Percentiles rank a stretch among this genome's conserved stretches.
Conservation (phyloP, 2,797 vertebrate species). For the Nannoperca australis region DNA sequence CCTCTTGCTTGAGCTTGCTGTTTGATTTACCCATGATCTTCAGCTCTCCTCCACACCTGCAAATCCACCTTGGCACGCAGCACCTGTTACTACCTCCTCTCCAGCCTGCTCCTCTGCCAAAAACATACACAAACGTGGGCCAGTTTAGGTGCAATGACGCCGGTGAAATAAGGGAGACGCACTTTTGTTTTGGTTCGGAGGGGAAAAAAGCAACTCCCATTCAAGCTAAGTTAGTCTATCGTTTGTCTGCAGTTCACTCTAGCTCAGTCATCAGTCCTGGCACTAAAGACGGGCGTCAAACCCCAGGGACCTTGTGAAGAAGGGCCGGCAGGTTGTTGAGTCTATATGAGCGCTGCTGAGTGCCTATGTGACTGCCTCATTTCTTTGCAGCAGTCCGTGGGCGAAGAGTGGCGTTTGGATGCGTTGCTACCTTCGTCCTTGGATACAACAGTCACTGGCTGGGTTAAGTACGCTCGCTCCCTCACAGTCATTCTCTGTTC, state of each 20-base stretch:
- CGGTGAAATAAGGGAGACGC: conserved; percentile 19
- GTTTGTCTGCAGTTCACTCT: conserved; percentile 39
- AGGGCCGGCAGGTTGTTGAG: conserved; percentile 53
- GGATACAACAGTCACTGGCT: conserved; percentile 87
- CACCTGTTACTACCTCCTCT: conserved; percentile 75
- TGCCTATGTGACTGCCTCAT: conserved; percentile 59
- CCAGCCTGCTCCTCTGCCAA: conserved; percentile 72
- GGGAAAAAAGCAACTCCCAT: conserved; percentile 40
- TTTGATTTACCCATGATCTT: conserved; percentile 96
- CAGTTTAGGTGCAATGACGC: conserved; percentile 55
- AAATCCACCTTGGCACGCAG: conserved; percentile 71
- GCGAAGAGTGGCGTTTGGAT: conserved; percentile 71
- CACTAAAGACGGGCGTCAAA: conserved; percentile 59
- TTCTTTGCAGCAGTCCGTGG: conserved; percentile 72
- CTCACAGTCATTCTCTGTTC: conserved; percentile 79
- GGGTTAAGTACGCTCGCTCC: conserved; percentile 75
- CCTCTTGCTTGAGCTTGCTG: conserved; percentile 98
- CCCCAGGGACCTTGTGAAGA: conserved; percentile 55
- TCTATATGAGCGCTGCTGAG: conserved; percentile 56
- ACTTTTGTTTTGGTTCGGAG: conserved; percentile 28
- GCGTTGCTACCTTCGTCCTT: conserved; percentile 87
- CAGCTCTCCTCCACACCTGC: conserved; percentile 69
- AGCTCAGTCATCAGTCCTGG: conserved; percentile 61
- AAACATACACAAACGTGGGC: conserved; percentile 69
- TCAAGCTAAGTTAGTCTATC: conserved; percentile 49